A percentile compares a stretch with the other conserved stretches of the same genome.
phyloP scores from a whole-genome alignment of 2,888 invertebrate species.

The Agonopterix alstromeriana region DNA sequence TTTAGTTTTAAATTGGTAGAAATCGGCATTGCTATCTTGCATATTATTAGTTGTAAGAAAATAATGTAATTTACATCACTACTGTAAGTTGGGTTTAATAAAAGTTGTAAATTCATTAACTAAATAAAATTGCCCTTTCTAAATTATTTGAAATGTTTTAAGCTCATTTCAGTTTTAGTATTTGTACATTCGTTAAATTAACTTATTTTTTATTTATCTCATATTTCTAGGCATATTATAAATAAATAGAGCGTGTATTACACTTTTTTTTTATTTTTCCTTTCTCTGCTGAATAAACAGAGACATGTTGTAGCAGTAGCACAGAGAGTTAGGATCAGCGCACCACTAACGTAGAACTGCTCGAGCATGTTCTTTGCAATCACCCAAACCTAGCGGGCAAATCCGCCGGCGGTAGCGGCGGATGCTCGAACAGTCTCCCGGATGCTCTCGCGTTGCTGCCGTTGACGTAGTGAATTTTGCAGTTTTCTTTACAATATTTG shows the following conservation, averaged over 20 bases:
- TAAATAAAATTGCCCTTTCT: conserved; percentile 5
- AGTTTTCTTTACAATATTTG: too few species aligned
- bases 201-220: conserved; percentile 54
- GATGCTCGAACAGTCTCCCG: too few species aligned
- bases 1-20: conserved; percentile 12
- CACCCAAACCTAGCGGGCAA: too few species aligned
- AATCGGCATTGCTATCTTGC: conserved; percentile 22
- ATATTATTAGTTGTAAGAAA: conserved; percentile 24
- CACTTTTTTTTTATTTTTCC: background rate
- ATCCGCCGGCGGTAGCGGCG: too few species aligned
- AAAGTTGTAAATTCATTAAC: conserved; percentile 4
- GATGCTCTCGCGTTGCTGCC: too few species aligned
- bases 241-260: conserved; percentile 31
- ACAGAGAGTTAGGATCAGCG: too few species aligned
- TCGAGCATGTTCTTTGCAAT: too few species aligned
- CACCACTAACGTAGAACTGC: too few species aligned
- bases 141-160: conserved; percentile 11
- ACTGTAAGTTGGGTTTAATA: background rate
- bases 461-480: too few species aligned
- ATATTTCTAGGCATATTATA: conserved; percentile 51
- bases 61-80: conserved; percentile 9
- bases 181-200: conserved; percentile 51
- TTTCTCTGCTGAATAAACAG: too few species aligned
- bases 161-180: conserved; percentile 38
- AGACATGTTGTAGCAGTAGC: too few species aligned